Evolutionary conservation across 2,888 invertebrate genomes (phyloP).

Genomic region (Epistrophe eligans): DNA sequence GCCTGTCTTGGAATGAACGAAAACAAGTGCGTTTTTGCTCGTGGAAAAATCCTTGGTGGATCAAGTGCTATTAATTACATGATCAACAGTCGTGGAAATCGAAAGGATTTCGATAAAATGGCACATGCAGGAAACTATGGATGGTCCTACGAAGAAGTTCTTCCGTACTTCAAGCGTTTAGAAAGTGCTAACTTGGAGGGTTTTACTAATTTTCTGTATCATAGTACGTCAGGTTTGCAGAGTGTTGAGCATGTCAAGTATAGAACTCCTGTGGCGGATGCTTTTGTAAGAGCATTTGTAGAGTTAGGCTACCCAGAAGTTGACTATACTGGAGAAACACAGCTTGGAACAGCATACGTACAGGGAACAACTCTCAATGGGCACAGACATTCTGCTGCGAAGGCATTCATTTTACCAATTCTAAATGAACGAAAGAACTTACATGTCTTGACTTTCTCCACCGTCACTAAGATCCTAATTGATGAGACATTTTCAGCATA

Average conservation of each 20-base stretch:
- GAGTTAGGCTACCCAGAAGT: conserved; percentile 86
- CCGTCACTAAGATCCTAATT: conserved; percentile 85
- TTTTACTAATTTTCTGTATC: conserved; percentile 84
- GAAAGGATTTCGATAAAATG: conserved; percentile 88
- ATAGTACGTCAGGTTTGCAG: conserved; percentile 86
- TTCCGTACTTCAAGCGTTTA: conserved; percentile 85
- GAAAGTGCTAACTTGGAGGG: conserved; percentile 84
- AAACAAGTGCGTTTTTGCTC: conserved; percentile 81
- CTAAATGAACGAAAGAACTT: conserved; percentile 84
- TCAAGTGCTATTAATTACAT: conserved; percentile 86
- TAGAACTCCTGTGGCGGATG: conserved; percentile 85
- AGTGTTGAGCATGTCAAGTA: conserved; percentile 85
- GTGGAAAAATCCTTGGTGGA: conserved; percentile 86
- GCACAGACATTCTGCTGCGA: conserved; percentile 85
- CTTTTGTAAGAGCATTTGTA: conserved; percentile 86
- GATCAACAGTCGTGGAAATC: conserved; percentile 89
- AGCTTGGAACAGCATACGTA: conserved; percentile 85
- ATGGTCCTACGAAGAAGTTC: conserved; percentile 87
- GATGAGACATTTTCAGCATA: conserved; percentile 83
- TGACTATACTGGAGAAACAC: conserved; percentile 86
- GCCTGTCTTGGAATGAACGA: conserved; percentile 85
- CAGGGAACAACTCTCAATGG: conserved; percentile 86
- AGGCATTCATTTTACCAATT: conserved; percentile 85
- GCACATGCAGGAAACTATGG: conserved; percentile 87
- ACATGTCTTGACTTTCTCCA: conserved; percentile 84